Evolutionary conservation across 2,113 vertebrate species (phyloP), one percentile per base, ranked within the genome.

Genomic region (Dipodomys merriami): DNA sequence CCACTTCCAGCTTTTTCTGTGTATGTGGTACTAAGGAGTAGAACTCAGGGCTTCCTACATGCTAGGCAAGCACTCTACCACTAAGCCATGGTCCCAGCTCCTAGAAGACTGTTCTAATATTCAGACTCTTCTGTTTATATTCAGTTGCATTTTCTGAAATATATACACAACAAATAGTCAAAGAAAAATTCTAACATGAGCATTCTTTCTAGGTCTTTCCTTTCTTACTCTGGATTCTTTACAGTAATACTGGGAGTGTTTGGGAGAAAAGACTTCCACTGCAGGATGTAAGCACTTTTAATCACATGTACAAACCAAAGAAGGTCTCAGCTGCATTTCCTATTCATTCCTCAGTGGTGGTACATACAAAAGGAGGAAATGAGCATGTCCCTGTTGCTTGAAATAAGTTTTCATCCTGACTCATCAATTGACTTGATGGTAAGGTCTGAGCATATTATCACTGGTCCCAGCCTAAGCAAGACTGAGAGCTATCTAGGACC

Each of bases 381-480:
- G 5, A 94, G 35, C 0, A 65, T 15, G 82, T 86, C 7, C 10
- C 33, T 62, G 2, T 44, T 71, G 53, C 23, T 76, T 64, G 46
- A 18, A 91, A 88, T 62, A 88, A 95, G 8, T 76, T 83, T 44
- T 91, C 72, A 44, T 44, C 18, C 12, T 29, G 22, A 78, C n/a
- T 69, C 33, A 68, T 72, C 85, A 72, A 18, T 0, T 68, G 35
- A 95, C 72, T 62, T 62, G 23, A 30, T 1, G 11, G 8, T 57
- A 77, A 23, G 27, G 8, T 53, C 19, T 85, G 71, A 81, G 19
- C 16, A 16, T 35, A 46, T 8, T 64, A 20, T 2, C 68, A 76
- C 4, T 1, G 30, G 27, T 4, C n/a, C 23, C n/a, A 84, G 13
- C 12, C 27, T 39, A 33, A 90, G 19, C 10, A 79, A 53, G 27